Percentiles rank a stretch among this genome's conserved stretches.
These are phyloP conservation scores for Tyrannus savana DNA, from an alignment of 2,113 vertebrate species.

Conservation along the genomic window DNA sequence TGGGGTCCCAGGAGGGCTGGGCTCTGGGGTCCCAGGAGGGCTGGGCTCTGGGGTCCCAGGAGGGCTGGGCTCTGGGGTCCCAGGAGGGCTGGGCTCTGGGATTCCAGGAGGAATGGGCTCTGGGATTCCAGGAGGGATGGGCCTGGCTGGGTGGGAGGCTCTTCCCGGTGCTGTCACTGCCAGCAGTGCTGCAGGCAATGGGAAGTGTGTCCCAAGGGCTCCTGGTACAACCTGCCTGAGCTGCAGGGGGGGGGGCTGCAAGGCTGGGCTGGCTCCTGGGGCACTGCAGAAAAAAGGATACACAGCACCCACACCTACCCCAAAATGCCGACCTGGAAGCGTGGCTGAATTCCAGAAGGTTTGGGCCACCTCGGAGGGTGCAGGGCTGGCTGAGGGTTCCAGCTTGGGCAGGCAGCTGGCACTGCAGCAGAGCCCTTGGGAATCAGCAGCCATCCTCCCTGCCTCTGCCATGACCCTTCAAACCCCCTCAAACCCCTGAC, in stretches of 20 bases:
- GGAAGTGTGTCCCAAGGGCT: neutral
- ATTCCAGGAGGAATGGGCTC: neutral
- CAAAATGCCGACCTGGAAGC: fast-evolving
- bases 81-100: neutral
- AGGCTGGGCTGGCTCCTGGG: neutral
- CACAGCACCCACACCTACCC: fast-evolving
- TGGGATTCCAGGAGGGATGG: neutral
- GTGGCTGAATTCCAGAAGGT: neutral
- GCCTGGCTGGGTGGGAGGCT: neutral
- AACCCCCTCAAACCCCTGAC: no score
- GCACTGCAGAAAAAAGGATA: neutral
- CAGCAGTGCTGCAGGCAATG: neutral
- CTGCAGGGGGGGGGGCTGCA: neutral
- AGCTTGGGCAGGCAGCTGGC: neutral
- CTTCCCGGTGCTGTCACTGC: neutral
- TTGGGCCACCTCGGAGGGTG: neutral
- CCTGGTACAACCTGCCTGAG: neutral
- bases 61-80: no score
- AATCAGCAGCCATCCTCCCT: neutral
- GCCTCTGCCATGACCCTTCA: no score
- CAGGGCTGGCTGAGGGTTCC: neutral
- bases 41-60: no score
- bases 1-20: no score
- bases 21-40: no score
- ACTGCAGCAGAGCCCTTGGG: neutral